Percentiles rank a stretch among this genome's conserved stretches.
Evolutionary conservation across 1,140 invertebrate genomes (phyloP).

Genomic region (Bombus balteatus): DNA sequence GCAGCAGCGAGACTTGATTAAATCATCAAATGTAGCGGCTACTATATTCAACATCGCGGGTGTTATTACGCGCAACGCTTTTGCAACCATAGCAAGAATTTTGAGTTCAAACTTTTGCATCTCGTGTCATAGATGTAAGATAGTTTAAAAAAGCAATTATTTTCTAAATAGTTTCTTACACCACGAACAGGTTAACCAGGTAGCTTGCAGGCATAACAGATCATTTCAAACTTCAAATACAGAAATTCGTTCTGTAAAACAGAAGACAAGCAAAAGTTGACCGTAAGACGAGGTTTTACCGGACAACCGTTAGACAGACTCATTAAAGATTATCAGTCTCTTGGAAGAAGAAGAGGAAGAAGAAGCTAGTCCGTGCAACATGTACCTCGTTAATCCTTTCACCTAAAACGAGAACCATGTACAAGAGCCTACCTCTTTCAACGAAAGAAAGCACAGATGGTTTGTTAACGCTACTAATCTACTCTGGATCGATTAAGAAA

Average conservation of each 20-base stretch:
- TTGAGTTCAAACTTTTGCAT: too few species aligned
- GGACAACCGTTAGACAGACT: conserved; percentile 29
- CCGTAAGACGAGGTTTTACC: not conserved
- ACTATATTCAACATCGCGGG: too few species aligned
- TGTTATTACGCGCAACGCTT: too few species aligned
- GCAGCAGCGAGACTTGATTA: not conserved
- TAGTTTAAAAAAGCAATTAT: too few species aligned
- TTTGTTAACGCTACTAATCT: not conserved
- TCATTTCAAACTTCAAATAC: not conserved
- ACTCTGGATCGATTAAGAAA: not conserved
- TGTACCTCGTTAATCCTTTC: conserved; percentile 31
- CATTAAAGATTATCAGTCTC: conserved; percentile 34
- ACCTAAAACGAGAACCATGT: conserved; percentile 7
- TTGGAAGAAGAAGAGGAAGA: not conserved
- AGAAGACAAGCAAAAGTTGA: not conserved
- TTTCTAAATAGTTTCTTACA: too few species aligned
- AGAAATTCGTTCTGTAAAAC: not conserved
- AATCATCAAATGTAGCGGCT: not conserved
- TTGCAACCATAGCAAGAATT: too few species aligned
- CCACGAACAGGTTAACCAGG: not conserved
- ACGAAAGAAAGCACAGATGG: conserved; percentile 12
- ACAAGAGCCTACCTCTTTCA: not conserved
- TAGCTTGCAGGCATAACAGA: not conserved
- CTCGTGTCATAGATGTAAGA: too few species aligned
- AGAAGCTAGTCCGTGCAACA: not conserved